Base-by-base conservation (phyloP, 2,797 vertebrate genomes). In the Urocyon cinereoargenteus region DNA sequence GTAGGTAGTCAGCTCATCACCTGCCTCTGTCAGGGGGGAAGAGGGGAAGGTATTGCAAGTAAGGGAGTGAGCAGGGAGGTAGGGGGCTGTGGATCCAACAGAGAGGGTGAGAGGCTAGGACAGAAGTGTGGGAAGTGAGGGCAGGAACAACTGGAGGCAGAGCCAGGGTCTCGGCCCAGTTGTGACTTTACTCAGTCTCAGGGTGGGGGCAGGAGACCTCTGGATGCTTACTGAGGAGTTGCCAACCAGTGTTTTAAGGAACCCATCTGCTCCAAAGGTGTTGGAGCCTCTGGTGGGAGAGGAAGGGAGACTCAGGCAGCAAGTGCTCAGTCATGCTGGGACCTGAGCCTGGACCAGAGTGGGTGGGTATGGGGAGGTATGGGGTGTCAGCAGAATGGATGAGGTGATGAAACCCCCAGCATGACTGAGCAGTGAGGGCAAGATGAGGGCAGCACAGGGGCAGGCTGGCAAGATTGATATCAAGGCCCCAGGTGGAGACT, bases 81-180 rank as follows among this genome's bases (percentile, higher is more conserved):
- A 22, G 45, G 61, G 61, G 2, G 14, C 72, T 11, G 9, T 6
- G 31, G 12, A 18, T 3, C 21, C 28, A 6, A 28, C 55, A 1
- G 14, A 2, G 1, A 21, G n/a, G n/a, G 18, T 0, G 13, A n/a
- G 19, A 9, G 18, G 34, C 11, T 2, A 18, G 45, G 0, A 9
- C 12, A 26, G 55, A 26, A 51, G 40, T 0, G 1, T 16, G 34
- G 61, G 40, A 13, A 1, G 3, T 1, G 7, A 57, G 16, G 2
- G 4, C 24, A 7, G 59, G 68, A 36, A 15, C 4, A 7, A 1
- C 4, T 0, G 2, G 66, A 19, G 36, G 28, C 53, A 0, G n/a
- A 45, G 6, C 26, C 31, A 21, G 31, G 13, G 22, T 28, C 53
- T 15, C 15, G 0, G 64, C 70, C 66, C 68, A 1, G 0, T 5